Percentiles rank a stretch among this genome's conserved stretches.
Conservation (phyloP, 2,797 vertebrate species). For the Esox lucius region DNA sequence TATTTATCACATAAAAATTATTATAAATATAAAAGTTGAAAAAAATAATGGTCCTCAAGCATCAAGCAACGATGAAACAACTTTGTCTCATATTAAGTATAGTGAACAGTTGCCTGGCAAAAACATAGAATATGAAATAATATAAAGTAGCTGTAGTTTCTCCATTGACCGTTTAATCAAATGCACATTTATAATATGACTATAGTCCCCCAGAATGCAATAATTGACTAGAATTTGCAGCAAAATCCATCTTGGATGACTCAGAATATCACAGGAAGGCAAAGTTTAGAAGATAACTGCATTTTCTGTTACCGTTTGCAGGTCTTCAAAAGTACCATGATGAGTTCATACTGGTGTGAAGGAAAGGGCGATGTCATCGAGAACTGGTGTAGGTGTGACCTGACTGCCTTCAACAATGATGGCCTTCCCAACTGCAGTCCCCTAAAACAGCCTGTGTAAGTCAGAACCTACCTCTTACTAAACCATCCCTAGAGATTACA, state of each 20-base stretch:
- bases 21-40: too few relatives aligned
- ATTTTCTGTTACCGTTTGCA: slow-evolving; percentile 77
- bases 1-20: too few relatives aligned
- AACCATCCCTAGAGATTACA: background rate
- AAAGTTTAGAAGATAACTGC: slow-evolving; percentile 73
- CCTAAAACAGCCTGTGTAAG: slow-evolving; percentile 90
- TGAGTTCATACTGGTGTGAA: slow-evolving; percentile 99
- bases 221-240: too few relatives aligned
- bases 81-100: too few relatives aligned
- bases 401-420: slow-evolving; percentile 91
- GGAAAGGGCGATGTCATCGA: slow-evolving; percentile 98
- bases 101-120: too few relatives aligned
- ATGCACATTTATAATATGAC: too few relatives aligned
- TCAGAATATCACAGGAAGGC: slow-evolving; percentile 40
- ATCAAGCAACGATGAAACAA: too few relatives aligned
- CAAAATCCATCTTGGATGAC: slow-evolving; percentile 27
- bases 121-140: too few relatives aligned
- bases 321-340: slow-evolving; percentile 93
- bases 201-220: background rate
- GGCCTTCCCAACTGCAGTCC: slow-evolving; percentile 97
- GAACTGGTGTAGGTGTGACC: slow-evolving; percentile 98
- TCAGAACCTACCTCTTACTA: slow-evolving; percentile 35
- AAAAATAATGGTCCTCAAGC: too few relatives aligned
- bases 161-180: too few relatives aligned
- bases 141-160: too few relatives aligned